Percentiles rank a stretch among this genome's conserved stretches.
These are phyloP conservation scores for Campoletis sonorensis DNA, from an alignment of 1,140 invertebrate genomes.

Conservation along the genomic window DNA sequence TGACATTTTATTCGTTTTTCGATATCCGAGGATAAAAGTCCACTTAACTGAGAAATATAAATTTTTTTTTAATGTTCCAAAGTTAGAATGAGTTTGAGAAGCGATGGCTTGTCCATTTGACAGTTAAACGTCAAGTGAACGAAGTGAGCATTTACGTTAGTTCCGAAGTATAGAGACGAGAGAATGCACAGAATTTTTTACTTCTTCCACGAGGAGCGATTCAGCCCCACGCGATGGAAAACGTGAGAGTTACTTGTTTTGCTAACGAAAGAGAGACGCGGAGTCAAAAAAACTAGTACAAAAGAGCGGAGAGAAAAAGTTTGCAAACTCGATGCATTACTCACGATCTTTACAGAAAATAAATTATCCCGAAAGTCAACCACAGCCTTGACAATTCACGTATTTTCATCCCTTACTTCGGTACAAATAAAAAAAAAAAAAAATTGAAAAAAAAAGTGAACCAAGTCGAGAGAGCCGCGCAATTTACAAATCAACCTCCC, in stretches of 20 bases:
- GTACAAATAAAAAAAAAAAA: not conserved
- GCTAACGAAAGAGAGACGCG: not conserved
- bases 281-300: too few relatives aligned
- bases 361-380: slow-evolving; percentile 52
- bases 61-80: too few relatives aligned
- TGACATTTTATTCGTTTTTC: too few relatives aligned
- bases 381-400: slow-evolving; percentile 25
- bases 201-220: not conserved
- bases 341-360: slow-evolving; percentile 55
- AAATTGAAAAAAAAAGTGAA: not conserved
- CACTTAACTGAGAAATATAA: too few relatives aligned
- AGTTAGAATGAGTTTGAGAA: too few relatives aligned
- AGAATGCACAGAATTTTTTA: too few relatives aligned
- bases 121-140: too few relatives aligned
- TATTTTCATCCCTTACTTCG: not conserved
- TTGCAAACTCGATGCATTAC: slow-evolving; percentile 47
- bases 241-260: not conserved
- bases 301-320: not conserved
- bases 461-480: not conserved
- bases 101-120: too few relatives aligned
- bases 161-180: too few relatives aligned
- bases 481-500: slow-evolving; percentile 1
- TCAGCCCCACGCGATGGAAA: not conserved
- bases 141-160: too few relatives aligned
- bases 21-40: too few relatives aligned